Conservation (phyloP, 2,888 invertebrate genomes). For the Thalpophila matura region DNA sequence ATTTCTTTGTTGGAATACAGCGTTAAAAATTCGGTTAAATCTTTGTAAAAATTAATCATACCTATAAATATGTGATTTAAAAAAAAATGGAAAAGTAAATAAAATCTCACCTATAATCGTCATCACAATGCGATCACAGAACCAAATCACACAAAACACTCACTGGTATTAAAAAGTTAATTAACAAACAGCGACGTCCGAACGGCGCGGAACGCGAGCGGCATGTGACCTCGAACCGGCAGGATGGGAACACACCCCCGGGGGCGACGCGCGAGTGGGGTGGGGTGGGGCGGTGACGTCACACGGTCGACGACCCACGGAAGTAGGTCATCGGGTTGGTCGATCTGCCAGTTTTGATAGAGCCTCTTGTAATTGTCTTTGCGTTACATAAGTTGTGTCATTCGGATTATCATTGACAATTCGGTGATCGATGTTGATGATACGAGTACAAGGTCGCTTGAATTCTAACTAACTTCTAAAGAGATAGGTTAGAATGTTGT, state of each 20-base stretch:
- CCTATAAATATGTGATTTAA: neutral
- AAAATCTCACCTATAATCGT: constrained; percentile 82
- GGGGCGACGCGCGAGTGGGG: constrained; percentile 74
- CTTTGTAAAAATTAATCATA: constrained; percentile 1
- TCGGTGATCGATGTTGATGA: constrained; percentile 31
- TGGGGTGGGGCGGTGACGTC: constrained; percentile 83
- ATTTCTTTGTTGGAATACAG: constrained; percentile 20
- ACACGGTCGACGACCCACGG: constrained; percentile 86
- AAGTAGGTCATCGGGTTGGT: constrained; percentile 87
- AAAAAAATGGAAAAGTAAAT: neutral
- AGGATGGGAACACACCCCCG: constrained; percentile 82
- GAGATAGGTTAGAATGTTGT: neutral
- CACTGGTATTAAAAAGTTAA: constrained; percentile 55
- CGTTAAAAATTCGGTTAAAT: constrained; percentile 3
- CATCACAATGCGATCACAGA: constrained; percentile 69
- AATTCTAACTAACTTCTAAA: constrained; percentile 1
- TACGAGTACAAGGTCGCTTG: constrained; percentile 32
- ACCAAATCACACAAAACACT: constrained; percentile 63
- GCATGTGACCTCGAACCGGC: constrained; percentile 85
- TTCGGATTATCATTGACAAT: constrained; percentile 34
- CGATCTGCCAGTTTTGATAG: constrained; percentile 77
- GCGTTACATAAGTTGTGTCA: constrained; percentile 67
- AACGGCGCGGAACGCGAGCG: constrained; percentile 72
- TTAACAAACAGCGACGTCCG: constrained; percentile 74
- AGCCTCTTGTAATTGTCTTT: constrained; percentile 68